Evolutionary conservation across 2,888 invertebrate genomes (phyloP).

Genomic region (Calliopum simillimum): DNA sequence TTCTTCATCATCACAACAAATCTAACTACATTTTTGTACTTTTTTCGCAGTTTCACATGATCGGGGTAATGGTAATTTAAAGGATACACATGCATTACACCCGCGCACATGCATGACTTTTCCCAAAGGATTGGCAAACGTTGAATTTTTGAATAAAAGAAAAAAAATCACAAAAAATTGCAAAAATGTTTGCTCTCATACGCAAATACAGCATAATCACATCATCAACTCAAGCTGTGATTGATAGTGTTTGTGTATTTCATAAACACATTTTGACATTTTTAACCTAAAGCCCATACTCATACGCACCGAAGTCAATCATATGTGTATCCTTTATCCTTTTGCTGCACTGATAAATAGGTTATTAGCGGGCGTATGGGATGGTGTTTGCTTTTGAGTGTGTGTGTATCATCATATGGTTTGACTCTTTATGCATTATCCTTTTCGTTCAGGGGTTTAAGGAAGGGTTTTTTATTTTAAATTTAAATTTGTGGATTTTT

Average conservation of each 20-base stretch:
- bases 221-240: slow-evolving; percentile 50
- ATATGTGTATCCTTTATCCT: slow-evolving; percentile 18
- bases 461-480: too few relatives aligned
- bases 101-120: background rate
- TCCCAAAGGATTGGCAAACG: slow-evolving; percentile 16
- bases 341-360: slow-evolving; percentile 28
- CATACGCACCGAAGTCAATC: slow-evolving; percentile 11
- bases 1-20: slow-evolving; percentile 1
- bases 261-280: slow-evolving; percentile 50
- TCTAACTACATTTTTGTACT: slow-evolving; percentile 15
- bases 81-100: slow-evolving; percentile 16
- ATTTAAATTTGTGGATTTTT: too few relatives aligned
- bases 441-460: too few relatives aligned
- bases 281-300: slow-evolving; percentile 13
- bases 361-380: slow-evolving; percentile 31
- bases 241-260: slow-evolving; percentile 56
- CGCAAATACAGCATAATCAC: slow-evolving; percentile 51
- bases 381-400: slow-evolving; percentile 36
- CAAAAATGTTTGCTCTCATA: background rate
- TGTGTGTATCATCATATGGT: too few relatives aligned
- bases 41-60: slow-evolving; percentile 17
- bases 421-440: too few relatives aligned
- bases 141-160: background rate
- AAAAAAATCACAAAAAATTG: background rate
- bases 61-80: slow-evolving; percentile 28